Evolutionary conservation across 2,797 vertebrate genomes (phyloP).

Genomic region (Micromesistius poutassou): DNA sequence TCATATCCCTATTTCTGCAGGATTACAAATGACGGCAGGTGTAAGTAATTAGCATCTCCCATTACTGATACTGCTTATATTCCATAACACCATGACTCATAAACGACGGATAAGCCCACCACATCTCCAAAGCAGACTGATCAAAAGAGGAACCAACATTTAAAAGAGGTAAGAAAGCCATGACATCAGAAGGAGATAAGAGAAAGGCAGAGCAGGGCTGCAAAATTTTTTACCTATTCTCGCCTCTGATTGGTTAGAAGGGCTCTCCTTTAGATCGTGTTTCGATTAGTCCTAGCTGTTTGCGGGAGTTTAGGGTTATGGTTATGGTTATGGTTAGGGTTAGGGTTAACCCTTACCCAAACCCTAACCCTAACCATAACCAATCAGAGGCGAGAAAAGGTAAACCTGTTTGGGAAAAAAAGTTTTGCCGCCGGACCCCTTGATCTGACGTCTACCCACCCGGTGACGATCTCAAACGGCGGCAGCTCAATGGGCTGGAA

Average conservation of each 20-base stretch:
- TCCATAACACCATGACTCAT: not conserved
- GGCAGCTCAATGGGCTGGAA: constrained; percentile 86
- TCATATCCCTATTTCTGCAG: constrained; percentile 58
- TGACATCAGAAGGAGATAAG: not conserved
- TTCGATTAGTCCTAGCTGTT: no score
- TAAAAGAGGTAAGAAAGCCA: constrained; percentile 6
- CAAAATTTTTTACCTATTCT: no score
- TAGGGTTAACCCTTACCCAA: no score
- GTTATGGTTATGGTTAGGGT: no score
- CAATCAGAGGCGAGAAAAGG: no score
- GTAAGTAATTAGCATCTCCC: constrained; percentile 28
- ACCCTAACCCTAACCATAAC: no score
- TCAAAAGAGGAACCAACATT: not conserved
- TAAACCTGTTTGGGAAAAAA: no score
- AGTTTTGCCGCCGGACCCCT: no score
- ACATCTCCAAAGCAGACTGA: not conserved
- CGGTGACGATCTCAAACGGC: constrained; percentile 90
- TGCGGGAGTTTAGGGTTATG: no score
- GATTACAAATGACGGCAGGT: constrained; percentile 41
- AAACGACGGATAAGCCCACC: not conserved
- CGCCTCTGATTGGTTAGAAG: no score
- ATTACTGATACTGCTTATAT: constrained; percentile 17
- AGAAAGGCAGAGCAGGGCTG: not conserved
- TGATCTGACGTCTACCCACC: constrained; percentile 76
- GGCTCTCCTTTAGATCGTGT: no score